phyloP scores from a whole-genome alignment of 1,140 invertebrate species.

The Hirudo medicinalis region DNA sequence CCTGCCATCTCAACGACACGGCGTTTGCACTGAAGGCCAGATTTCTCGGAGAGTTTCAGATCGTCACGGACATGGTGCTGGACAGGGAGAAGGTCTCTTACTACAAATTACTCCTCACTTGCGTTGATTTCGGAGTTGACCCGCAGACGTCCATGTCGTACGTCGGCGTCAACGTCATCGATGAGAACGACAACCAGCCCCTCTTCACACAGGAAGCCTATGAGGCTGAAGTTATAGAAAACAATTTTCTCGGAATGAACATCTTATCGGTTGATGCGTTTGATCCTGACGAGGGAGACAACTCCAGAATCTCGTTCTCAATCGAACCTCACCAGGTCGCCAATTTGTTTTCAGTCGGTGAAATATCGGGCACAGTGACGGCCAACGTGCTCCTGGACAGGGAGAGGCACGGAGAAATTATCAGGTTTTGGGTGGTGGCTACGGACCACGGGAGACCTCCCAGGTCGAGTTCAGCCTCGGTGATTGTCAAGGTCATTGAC shows the following conservation, averaged over 20 bases:
- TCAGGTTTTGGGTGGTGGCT: slow-evolving; percentile 18
- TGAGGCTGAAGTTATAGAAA: slow-evolving; percentile 52
- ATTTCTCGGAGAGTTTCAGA: slow-evolving; percentile 20
- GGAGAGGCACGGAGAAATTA: slow-evolving; percentile 12
- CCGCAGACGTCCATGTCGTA: slow-evolving; percentile 13
- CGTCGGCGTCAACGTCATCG: slow-evolving; percentile 14
- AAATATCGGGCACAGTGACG: slow-evolving; percentile 10
- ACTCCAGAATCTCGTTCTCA: slow-evolving; percentile 87
- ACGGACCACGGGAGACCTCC: slow-evolving; percentile 16
- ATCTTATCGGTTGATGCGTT: slow-evolving; percentile 68
- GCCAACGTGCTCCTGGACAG: slow-evolving; percentile 19
- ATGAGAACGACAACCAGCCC: slow-evolving; percentile 22
- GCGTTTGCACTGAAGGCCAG: slow-evolving; percentile 15
- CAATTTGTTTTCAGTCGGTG: slow-evolving; percentile 7
- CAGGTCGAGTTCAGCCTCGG: slow-evolving; percentile 9
- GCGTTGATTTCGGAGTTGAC: slow-evolving; percentile 17
- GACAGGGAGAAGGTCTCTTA: slow-evolving; percentile 15
- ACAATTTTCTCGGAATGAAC: slow-evolving; percentile 60
- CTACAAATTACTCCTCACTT: slow-evolving; percentile 17
- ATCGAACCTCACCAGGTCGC: not conserved
- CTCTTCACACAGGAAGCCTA: slow-evolving; percentile 17
- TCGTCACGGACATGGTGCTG: slow-evolving; percentile 13
- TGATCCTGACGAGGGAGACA: slow-evolving; percentile 80
- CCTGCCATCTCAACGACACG: slow-evolving; percentile 18
- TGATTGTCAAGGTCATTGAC: slow-evolving; percentile 17